Evolutionary conservation across 1,140 invertebrate genomes (phyloP), one percentile per base, ranked within the genome.

Genomic region (Drosophila sproati): DNA sequence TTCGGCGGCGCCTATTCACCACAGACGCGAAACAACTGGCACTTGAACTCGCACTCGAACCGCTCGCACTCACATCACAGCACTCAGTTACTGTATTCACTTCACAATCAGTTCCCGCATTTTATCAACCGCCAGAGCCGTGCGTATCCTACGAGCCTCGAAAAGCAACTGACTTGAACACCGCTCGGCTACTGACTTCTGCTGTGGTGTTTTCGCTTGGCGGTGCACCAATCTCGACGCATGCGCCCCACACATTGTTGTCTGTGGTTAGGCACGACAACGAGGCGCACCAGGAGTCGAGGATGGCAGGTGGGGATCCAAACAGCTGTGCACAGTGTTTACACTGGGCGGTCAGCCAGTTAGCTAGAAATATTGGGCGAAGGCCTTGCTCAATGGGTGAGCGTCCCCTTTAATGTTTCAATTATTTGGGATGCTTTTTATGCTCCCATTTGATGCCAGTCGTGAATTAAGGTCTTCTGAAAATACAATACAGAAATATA

Each of bases 61-160:
- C 63, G 55, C 57, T 68, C 61, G 67, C 50, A 76, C 55, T 80
- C 77, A 57, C 55, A 45, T 35, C 45, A 35, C 68, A 56, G 52
- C 61, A 56, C 62, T 34, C 62, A 67, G 50, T 39, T n/a, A 72
- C 51, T 41, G 66, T 8, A 72, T 35, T 66, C 50, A 72, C 43
- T 54, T 37, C 47, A 60, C 71, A 60, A 59, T 79, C 63, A 68
- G 78, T 68, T 83, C 51, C 70, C 73, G 57, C 39, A 68, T 67
- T 73, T 74, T 70, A 55, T 68, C 48, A 62, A 80, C 81, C 78
- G 85, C 66, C 66, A 76, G 69, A 89, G 78, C 85, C 85, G 85
- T 89, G 78, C 85, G 85, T 90, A 89, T 89, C 78, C 86, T 89
- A 67, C 85, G 78, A 89, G 80, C 86, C 80, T 89, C 80, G 75